These are phyloP conservation scores for Mimas tiliae DNA, from an alignment of 2,888 invertebrate species.

Conservation along the genomic window DNA sequence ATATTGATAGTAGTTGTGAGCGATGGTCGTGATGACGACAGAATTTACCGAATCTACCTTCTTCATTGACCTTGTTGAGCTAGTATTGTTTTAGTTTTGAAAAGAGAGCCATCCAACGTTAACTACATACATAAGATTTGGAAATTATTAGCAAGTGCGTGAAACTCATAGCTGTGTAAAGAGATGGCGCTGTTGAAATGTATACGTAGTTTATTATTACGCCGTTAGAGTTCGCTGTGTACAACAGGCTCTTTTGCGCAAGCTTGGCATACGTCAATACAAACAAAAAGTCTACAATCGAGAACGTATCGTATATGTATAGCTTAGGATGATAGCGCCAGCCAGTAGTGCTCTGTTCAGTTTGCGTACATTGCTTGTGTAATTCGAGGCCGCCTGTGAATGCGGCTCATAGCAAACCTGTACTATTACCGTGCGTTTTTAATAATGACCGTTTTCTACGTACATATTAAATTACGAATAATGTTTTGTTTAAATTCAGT, in stretches of 20 bases:
- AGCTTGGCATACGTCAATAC: slow-evolving; percentile 76
- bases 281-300: slow-evolving; percentile 71
- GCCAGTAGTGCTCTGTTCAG: slow-evolving; percentile 70
- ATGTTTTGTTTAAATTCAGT: slow-evolving; percentile 54
- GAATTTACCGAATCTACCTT: background rate
- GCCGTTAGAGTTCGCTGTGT: slow-evolving; percentile 49
- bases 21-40: background rate
- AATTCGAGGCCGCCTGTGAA: slow-evolving; percentile 70
- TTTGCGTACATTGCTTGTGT: slow-evolving; percentile 73
- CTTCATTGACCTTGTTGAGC: background rate
- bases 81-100: background rate
- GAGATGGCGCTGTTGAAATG: slow-evolving; percentile 47
- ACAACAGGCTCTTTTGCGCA: slow-evolving; percentile 58
- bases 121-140: background rate
- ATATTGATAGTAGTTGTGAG: too few relatives aligned
- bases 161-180: background rate
- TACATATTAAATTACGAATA: slow-evolving; percentile 46
- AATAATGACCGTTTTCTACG: slow-evolving; percentile 65
- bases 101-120: slow-evolving; percentile 31
- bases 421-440: slow-evolving; percentile 62
- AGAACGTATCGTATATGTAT: slow-evolving; percentile 67
- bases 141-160: background rate
- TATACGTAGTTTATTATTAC: slow-evolving; percentile 33
- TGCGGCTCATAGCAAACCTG: slow-evolving; percentile 62
- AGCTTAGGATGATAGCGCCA: slow-evolving; percentile 67